These are phyloP conservation scores for Eucidaris tribuloides DNA, from an alignment of 35 echinoderm and acorn worm genomes.

Conservation along the genomic window DNA sequence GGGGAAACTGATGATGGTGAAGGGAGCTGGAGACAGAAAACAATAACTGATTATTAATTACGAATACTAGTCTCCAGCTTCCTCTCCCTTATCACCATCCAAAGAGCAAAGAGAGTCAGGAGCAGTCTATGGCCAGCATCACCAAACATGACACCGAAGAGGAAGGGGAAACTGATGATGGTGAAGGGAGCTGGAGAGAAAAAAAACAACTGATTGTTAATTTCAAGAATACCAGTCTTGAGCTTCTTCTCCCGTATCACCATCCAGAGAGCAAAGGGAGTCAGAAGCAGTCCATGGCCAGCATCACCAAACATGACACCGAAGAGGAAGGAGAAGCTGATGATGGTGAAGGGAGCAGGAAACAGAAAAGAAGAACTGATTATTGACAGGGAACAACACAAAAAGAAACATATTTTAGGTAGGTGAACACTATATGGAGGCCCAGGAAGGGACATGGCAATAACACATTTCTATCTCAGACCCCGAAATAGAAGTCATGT, in stretches of 20 bases:
- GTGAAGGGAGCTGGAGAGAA: constrained; percentile 87
- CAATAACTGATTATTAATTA: too few species aligned
- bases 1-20: constrained; percentile 89
- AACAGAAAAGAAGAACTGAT: too few species aligned
- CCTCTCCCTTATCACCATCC: constrained; percentile 64
- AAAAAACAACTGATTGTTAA: too few species aligned
- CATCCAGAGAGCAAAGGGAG: constrained; percentile 60
- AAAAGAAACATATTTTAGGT: too few species aligned
- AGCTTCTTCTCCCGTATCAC: constrained; percentile 59
- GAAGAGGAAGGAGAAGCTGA: constrained; percentile 94
- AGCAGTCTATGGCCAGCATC: constrained; percentile 80
- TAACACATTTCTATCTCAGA: too few species aligned
- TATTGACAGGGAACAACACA: too few species aligned
- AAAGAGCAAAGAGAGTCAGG: constrained; percentile 65
- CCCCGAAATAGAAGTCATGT: too few species aligned
- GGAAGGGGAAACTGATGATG: constrained; percentile 95
- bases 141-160: constrained; percentile 98
- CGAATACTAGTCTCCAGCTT: too few species aligned
- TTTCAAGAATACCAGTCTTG: too few species aligned
- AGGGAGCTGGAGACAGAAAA: too few species aligned
- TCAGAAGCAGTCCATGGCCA: constrained; percentile 77
- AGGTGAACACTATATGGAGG: too few species aligned
- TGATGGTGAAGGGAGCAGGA: constrained; percentile 89
- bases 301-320: constrained; percentile 97
- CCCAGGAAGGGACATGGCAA: too few species aligned